Evolutionary conservation across 2,888 invertebrate species (phyloP).

Genomic region (Agrotis ipsilon): DNA sequence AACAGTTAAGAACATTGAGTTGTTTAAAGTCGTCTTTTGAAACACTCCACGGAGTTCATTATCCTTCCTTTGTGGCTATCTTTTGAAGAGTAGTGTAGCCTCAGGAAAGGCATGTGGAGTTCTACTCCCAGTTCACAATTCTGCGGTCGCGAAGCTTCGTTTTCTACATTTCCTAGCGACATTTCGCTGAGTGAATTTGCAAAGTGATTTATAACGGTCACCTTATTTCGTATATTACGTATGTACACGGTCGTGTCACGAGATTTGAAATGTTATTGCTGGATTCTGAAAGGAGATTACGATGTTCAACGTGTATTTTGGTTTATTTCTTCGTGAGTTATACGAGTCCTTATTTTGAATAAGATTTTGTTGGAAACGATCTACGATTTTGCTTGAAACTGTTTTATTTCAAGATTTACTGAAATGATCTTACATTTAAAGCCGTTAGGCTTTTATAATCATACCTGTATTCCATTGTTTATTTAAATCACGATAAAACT

Average conservation of each 20-base stretch:
- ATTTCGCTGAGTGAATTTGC: slow-evolving; percentile 60
- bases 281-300: slow-evolving; percentile 44
- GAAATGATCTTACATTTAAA: too few relatives aligned
- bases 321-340: slow-evolving; percentile 26
- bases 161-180: slow-evolving; percentile 59
- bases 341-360: not conserved
- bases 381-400: not conserved
- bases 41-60: slow-evolving; percentile 66
- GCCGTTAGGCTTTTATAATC: too few relatives aligned
- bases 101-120: slow-evolving; percentile 50
- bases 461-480: not conserved
- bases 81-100: slow-evolving; percentile 63
- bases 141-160: slow-evolving; percentile 52
- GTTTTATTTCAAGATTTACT: not conserved
- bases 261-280: slow-evolving; percentile 56
- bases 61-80: slow-evolving; percentile 65
- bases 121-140: slow-evolving; percentile 42
- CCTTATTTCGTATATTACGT: slow-evolving; percentile 47
- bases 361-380: not conserved
- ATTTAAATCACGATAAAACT: slow-evolving; percentile 11
- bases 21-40: slow-evolving; percentile 62
- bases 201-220: slow-evolving; percentile 62
- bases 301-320: slow-evolving; percentile 26
- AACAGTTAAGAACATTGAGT: slow-evolving; percentile 64
- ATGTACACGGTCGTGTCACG: slow-evolving; percentile 29